phyloP scores from a whole-genome alignment of 30 jellyfish, hydroid and myxozoan species.

The Sanderia malayensis region DNA sequence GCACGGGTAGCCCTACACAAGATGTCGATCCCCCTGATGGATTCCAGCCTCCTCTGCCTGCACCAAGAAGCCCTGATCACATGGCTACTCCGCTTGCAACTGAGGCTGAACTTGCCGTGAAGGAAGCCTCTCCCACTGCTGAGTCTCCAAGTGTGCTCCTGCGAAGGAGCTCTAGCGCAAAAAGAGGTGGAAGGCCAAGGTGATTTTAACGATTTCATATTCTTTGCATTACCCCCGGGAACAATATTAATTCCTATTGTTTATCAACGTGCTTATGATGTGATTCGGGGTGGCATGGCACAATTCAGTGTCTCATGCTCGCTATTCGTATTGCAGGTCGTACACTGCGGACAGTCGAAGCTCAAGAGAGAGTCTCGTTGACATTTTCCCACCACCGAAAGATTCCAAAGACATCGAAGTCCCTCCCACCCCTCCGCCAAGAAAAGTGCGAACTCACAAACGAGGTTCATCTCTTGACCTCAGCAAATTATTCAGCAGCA shows the following conservation, averaged over 20 bases:
- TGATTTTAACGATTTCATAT: too few species aligned
- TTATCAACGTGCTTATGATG: too few species aligned
- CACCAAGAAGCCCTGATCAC: not conserved
- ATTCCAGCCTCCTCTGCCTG: not conserved
- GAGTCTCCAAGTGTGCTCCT: constrained; percentile 5
- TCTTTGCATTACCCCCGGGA: too few species aligned
- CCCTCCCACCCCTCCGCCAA: constrained; percentile 99
- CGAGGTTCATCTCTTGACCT: constrained; percentile 91
- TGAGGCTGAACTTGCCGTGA: too few species aligned
- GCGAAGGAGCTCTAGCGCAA: constrained; percentile 37
- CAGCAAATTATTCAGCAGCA: constrained; percentile 72
- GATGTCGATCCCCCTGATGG: constrained; percentile 9
- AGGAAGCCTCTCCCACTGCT: too few species aligned
- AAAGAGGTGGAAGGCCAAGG: constrained; percentile 68
- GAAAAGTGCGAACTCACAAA: constrained; percentile 69
- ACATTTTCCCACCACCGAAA: constrained; percentile 50
- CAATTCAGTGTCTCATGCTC: too few species aligned
- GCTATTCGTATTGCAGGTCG: too few species aligned
- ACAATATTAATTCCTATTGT: too few species aligned
- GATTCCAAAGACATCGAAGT: constrained; percentile 56
- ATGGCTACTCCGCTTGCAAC: too few species aligned
- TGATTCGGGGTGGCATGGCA: too few species aligned
- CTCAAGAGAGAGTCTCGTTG: constrained; percentile 56
- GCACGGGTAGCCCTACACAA: too few species aligned
- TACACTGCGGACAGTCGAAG: constrained; percentile 74